These are phyloP conservation scores for Melanotaenia duboulayi DNA, from an alignment of 2,113 vertebrate species.

Conservation along the genomic window DNA sequence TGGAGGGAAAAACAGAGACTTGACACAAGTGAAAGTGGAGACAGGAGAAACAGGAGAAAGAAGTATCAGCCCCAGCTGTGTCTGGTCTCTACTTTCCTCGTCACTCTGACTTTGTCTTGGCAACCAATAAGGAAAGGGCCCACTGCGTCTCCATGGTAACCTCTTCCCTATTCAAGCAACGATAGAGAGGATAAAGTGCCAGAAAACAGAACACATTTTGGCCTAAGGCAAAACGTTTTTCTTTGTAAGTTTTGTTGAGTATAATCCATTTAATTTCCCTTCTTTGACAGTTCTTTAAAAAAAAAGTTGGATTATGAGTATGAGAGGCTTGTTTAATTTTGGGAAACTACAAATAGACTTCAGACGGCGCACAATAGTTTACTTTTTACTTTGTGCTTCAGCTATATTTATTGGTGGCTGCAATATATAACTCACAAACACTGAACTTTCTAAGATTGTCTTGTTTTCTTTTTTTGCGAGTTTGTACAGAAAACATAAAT, in stretches of 20 bases:
- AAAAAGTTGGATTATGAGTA: conserved; percentile 1
- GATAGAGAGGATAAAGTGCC: conserved; percentile 67
- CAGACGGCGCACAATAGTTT: background rate
- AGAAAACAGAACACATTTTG: conserved; percentile 61
- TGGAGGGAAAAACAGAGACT: conserved; percentile 13
- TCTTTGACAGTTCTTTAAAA: conserved; percentile 4
- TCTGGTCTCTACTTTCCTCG: conserved; percentile 63
- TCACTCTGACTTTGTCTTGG: conserved; percentile 67
- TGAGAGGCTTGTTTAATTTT: background rate
- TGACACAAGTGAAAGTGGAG: conserved; percentile 58
- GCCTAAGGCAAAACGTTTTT: conserved; percentile 50
- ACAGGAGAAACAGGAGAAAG: conserved; percentile 59
- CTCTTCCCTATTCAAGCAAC: conserved; percentile 55
- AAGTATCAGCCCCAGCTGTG: conserved; percentile 46
- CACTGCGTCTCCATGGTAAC: conserved; percentile 75
- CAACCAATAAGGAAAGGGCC: conserved; percentile 65
- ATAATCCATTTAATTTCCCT: conserved; percentile 34
- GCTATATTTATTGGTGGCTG: background rate
- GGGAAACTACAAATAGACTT: background rate
- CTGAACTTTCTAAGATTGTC: too few species aligned
- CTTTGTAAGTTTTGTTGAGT: conserved; percentile 32
- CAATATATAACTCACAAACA: too few species aligned
- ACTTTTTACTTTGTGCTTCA: background rate
- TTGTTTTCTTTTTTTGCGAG: too few species aligned
- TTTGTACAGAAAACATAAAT: background rate